phyloP scores from a whole-genome alignment of 2,888 invertebrate genomes.

The Tetropium fuscum region DNA sequence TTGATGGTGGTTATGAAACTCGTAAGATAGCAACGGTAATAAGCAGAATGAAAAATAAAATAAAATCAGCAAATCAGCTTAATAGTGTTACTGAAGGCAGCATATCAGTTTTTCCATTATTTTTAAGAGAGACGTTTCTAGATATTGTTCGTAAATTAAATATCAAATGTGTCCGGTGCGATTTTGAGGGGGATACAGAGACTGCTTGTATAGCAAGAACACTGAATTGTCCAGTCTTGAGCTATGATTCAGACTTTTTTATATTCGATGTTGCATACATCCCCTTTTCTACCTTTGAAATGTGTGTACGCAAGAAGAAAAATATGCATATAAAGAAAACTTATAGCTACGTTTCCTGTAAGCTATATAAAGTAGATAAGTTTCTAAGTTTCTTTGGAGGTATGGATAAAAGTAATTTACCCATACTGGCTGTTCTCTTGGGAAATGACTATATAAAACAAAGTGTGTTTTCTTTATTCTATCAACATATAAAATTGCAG shows the following conservation, averaged over 20 bases:
- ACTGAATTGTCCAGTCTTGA: slow-evolving; percentile 87
- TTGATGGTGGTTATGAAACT: slow-evolving; percentile 77
- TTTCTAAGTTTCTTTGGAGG: slow-evolving; percentile 76
- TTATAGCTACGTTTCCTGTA: slow-evolving; percentile 72
- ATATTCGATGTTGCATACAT: slow-evolving; percentile 88
- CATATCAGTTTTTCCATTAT: slow-evolving; percentile 78
- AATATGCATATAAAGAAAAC: slow-evolving; percentile 35
- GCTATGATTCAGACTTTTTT: slow-evolving; percentile 95
- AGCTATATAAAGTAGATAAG: slow-evolving; percentile 78
- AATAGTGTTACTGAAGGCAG: slow-evolving; percentile 70
- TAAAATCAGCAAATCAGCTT: slow-evolving; percentile 63
- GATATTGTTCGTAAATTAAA: slow-evolving; percentile 75
- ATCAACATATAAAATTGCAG: slow-evolving; percentile 72
- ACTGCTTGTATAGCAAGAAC: slow-evolving; percentile 84
- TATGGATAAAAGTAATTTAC: slow-evolving; percentile 72
- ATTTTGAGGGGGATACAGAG: slow-evolving; percentile 92
- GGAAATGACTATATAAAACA: slow-evolving; percentile 91
- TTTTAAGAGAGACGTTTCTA: slow-evolving; percentile 80
- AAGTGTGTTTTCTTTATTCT: slow-evolving; percentile 78
- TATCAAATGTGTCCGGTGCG: slow-evolving; percentile 78
- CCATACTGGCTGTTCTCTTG: slow-evolving; percentile 83
- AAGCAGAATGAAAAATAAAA: slow-evolving; percentile 50
- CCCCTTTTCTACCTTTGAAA: slow-evolving; percentile 77
- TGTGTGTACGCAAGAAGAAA: slow-evolving; percentile 56
- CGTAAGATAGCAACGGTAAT: slow-evolving; percentile 57